Percentiles rank a stretch among this genome's conserved stretches.
phyloP scores from a whole-genome alignment of 2,888 invertebrate genomes.

The Megastigmus dorsalis region DNA sequence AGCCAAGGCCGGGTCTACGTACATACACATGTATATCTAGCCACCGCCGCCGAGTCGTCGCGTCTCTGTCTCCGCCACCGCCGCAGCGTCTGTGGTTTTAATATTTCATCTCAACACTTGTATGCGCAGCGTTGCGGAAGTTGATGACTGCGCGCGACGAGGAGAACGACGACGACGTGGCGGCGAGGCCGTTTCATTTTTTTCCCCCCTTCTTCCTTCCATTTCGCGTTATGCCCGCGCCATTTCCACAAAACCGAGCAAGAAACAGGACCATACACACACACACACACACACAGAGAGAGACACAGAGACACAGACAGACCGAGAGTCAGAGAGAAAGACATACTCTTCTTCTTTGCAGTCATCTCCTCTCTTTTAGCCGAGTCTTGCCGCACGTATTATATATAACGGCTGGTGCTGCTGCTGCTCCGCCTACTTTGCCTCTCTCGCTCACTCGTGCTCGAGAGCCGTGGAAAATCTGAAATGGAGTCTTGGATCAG shows the following conservation, averaged over 20 bases:
- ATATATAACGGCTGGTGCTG: no score
- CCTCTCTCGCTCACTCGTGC: neutral
- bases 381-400: no score
- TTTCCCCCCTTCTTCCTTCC: constrained; percentile 34
- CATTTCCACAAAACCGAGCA: constrained; percentile 64
- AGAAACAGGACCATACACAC: constrained; percentile 57
- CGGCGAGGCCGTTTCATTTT: no score
- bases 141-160: constrained; percentile 14
- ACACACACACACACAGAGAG: neutral
- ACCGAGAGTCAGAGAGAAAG: no score
- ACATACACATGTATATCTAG: no score
- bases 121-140: constrained; percentile 11
- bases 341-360: no score
- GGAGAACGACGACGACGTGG: no score
- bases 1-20: neutral
- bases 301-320: no score
- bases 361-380: no score
- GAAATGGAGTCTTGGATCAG: constrained; percentile 67
- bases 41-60: neutral
- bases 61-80: neutral
- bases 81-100: constrained; percentile 25
- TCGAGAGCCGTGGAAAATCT: constrained; percentile 46
- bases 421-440: neutral
- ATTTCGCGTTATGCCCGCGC: constrained; percentile 35
- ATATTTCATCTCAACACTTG: constrained; percentile 49